These are phyloP conservation scores for Todus mexicanus DNA, from an alignment of 2,797 vertebrate genomes.

Conservation along the genomic window DNA sequence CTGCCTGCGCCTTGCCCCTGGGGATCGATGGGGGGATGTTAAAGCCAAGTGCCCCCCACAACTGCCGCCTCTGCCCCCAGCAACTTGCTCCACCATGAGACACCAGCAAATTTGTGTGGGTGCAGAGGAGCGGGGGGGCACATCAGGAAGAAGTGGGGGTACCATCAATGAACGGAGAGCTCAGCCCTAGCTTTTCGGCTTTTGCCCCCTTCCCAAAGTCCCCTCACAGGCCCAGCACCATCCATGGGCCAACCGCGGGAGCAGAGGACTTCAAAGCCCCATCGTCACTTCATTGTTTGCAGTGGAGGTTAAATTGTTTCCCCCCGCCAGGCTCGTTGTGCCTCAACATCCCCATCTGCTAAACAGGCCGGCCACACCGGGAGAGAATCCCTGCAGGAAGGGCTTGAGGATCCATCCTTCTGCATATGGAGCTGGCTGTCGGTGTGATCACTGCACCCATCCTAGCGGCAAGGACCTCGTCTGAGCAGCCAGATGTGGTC, in stretches of 20 bases:
- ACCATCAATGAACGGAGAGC: rapidly evolving
- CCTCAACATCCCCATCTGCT: not conserved
- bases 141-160: not conserved
- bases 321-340: not conserved
- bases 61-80: rapidly evolving
- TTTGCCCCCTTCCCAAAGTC: not conserved
- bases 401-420: not conserved
- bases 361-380: not conserved
- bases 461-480: not conserved
- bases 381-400: not conserved
- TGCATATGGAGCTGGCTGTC: not conserved
- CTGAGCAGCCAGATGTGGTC: not conserved
- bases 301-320: not conserved
- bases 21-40: not conserved
- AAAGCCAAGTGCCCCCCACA: rapidly evolving
- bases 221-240: rapidly evolving
- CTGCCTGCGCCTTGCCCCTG: not conserved
- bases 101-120: rapidly evolving
- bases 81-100: rapidly evolving
- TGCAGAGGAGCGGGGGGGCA: not conserved
- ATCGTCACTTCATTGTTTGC: rapidly evolving
- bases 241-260: not conserved
- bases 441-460: rapidly evolving
- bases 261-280: not conserved
- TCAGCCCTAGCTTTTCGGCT: not conserved